A percentile compares a stretch with the other conserved stretches of the same genome.
Conservation (phyloP, 2,888 invertebrate genomes). For the Dendrolimus houi region DNA sequence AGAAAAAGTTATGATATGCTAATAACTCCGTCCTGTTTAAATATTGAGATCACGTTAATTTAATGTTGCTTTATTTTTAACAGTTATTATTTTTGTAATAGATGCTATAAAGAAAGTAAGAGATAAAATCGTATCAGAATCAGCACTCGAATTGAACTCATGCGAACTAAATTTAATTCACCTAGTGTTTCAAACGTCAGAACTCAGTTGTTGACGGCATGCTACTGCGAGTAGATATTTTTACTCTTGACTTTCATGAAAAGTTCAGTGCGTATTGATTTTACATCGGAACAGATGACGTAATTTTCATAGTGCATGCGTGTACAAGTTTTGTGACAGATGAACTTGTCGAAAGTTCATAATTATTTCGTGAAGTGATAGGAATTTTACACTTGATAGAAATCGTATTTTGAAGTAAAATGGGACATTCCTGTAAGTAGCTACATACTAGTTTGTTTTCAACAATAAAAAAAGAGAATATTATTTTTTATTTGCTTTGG, state of each 20-base stretch:
- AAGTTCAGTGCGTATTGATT: conserved; percentile 51
- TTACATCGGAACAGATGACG: conserved; percentile 38
- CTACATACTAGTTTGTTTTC: conserved; percentile 1
- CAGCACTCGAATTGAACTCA: conserved; percentile 16
- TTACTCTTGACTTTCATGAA: conserved; percentile 36
- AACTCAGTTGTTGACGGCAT: conserved; percentile 58
- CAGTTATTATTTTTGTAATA: not conserved
- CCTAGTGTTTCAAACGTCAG: conserved; percentile 53
- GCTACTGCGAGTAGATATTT: conserved; percentile 55
- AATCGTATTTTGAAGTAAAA: conserved; percentile 16
- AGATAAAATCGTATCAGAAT: conserved; percentile 19
- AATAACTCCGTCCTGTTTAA: no score
- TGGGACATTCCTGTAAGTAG: conserved; percentile 61
- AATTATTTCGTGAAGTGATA: conserved; percentile 11
- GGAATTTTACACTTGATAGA: conserved; percentile 9
- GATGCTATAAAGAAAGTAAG: conserved; percentile 3
- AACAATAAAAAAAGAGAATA: not conserved
- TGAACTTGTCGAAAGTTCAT: conserved; percentile 28
- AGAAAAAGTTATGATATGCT: no score
- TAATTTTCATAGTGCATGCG: conserved; percentile 33
- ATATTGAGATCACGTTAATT: no score
- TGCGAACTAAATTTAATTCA: conserved; percentile 54
- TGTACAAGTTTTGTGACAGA: conserved; percentile 25
- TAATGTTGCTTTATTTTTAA: no score
- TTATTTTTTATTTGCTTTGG: conserved; percentile 9